Percentiles rank a stretch among this genome's conserved stretches.
phyloP scores from a whole-genome alignment of 2,888 invertebrate species.

The Entomobrya proxima region DNA sequence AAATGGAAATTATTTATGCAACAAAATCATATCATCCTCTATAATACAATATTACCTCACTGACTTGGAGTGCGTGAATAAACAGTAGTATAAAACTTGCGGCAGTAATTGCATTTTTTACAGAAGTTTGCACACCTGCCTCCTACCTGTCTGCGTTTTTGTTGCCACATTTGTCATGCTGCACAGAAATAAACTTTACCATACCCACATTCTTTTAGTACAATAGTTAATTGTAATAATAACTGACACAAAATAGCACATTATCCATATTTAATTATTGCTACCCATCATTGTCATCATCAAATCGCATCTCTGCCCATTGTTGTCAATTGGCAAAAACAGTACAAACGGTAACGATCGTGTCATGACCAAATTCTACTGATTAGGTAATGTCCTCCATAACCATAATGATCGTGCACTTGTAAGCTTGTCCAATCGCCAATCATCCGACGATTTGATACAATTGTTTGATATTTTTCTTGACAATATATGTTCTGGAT shows the following conservation, averaged over 20 bases:
- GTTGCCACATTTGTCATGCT: neutral
- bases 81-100: too few relatives aligned
- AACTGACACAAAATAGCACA: neutral
- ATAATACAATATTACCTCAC: neutral
- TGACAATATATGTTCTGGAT: neutral
- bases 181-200: neutral
- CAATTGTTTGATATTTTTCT: neutral
- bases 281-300: neutral
- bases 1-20: too few relatives aligned
- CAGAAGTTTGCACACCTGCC: neutral
- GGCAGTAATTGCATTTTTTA: constrained; percentile 1
- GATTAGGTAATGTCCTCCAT: neutral
- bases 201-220: neutral
- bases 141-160: neutral
- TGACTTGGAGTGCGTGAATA: neutral
- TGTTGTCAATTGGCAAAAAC: neutral
- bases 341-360: neutral
- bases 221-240: neutral
- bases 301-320: neutral
- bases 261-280: neutral
- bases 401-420: neutral
- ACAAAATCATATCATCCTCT: neutral
- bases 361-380: neutral
- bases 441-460: neutral
- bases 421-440: neutral